phyloP scores from a whole-genome alignment of 2,113 vertebrate species.

The Chrysemys picta region DNA sequence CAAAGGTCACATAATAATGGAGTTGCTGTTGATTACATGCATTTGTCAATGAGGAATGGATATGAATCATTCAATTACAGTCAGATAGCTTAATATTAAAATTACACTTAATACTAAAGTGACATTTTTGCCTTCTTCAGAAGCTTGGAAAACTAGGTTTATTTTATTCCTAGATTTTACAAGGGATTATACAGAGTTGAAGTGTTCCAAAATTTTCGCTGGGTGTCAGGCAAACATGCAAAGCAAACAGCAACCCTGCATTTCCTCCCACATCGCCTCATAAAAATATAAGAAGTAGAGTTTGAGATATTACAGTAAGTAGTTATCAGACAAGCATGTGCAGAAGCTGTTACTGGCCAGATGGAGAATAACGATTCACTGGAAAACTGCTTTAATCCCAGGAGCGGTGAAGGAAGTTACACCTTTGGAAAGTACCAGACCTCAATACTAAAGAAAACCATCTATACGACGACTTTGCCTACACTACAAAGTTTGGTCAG shows the following conservation, averaged over 20 bases:
- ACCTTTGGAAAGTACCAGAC: background rate
- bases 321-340: background rate
- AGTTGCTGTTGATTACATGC: background rate
- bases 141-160: background rate
- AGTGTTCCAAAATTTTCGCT: background rate
- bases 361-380: background rate
- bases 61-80: background rate
- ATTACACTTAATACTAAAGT: background rate
- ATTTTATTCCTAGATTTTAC: background rate
- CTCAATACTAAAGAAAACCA: background rate
- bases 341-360: background rate
- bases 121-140: background rate
- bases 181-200: background rate
- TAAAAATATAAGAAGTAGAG: background rate
- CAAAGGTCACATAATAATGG: background rate
- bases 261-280: background rate
- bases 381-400: background rate
- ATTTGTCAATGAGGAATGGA: background rate
- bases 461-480: too few relatives aligned
- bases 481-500: too few relatives aligned
- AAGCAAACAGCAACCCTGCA: background rate
- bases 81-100: conserved; percentile 7
- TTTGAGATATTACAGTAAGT: background rate
- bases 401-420: background rate
- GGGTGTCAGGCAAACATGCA: background rate